Evolutionary conservation across 1,140 invertebrate genomes (phyloP), one percentile per base, ranked within the genome.

Genomic region (Colletes gigas): DNA sequence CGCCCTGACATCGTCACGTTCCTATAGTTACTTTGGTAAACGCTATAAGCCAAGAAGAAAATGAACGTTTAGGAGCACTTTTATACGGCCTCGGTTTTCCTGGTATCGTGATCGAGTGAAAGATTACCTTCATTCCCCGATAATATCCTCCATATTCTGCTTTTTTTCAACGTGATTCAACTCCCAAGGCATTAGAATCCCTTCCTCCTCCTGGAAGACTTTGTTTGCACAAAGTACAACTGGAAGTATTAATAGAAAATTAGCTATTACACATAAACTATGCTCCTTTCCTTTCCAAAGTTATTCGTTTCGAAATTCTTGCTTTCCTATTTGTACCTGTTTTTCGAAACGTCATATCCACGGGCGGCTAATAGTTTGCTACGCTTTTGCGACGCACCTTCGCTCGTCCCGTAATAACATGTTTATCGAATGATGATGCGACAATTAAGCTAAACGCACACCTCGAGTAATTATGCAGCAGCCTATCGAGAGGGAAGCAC

Each of bases 391-490:
- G 75, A 54, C 68, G 30, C 74, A 75, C 82, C 78, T 82, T 75
- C 81, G 86, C 57, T 84, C 83, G 82, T 81, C 78, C 88, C 86
- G 90, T 90, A 89, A 91, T 91, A 89, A 88, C 83, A 87, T 89
- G 85, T 89, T 90, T 90, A 88, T 88, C 82, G 81, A 77, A 89
- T 83, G 88, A 88, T 89, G 88, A 90, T 88, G 85, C 84, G 85
- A 90, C 85, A 87, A 89, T 91, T 90, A 89, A 88, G 74, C 86
- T 74, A 66, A 78, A 84, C 82, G 82, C 75, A 83, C 85, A 81
- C 84, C 87, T 83, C 84, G 83, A 87, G 85, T 90, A 90, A 91
- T 92, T 90, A 91, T 91, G 88, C 87, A 78, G 84, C 71, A 84
- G 66, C 89, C 89, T 90, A 91, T 90, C 88, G 88, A 78, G 83